These are phyloP conservation scores for Campoplex nolae DNA, from an alignment of 2,888 invertebrate genomes.

Conservation along the genomic window DNA sequence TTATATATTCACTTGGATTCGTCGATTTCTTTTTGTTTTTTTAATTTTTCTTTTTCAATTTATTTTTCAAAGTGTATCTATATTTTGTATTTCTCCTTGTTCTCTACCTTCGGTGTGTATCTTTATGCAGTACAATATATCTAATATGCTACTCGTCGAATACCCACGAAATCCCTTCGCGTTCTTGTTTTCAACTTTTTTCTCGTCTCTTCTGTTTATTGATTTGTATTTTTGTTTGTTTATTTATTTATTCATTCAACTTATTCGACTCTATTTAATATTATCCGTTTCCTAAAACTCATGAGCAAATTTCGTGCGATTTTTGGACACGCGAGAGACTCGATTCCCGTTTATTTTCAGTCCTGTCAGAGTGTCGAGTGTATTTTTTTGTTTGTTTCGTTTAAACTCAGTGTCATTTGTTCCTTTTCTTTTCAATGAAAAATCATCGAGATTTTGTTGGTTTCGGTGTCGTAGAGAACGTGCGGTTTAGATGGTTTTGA, in stretches of 20 bases:
- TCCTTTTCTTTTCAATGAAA: neutral
- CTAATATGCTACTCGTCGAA: slow-evolving; percentile 50
- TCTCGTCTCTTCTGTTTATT: slow-evolving; percentile 27
- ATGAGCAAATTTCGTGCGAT: slow-evolving; percentile 80
- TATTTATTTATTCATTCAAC: slow-evolving; percentile 37
- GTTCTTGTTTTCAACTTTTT: slow-evolving; percentile 30
- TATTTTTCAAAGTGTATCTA: slow-evolving; percentile 54
- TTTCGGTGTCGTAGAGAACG: neutral
- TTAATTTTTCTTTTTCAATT: slow-evolving; percentile 28
- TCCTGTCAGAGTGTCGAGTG: slow-evolving; percentile 26
- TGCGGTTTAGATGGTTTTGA: slow-evolving; percentile 21
- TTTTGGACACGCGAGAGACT: slow-evolving; percentile 71
- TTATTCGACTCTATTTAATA: slow-evolving; percentile 26
- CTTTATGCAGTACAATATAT: slow-evolving; percentile 53
- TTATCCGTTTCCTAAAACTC: slow-evolving; percentile 65
- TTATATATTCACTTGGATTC: slow-evolving; percentile 58
- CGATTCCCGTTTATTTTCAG: slow-evolving; percentile 49
- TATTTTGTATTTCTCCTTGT: slow-evolving; percentile 66
- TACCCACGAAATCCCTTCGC: slow-evolving; percentile 50
- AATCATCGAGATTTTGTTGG: slow-evolving; percentile 1
- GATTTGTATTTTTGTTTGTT: neutral
- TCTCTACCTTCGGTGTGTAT: slow-evolving; percentile 63
- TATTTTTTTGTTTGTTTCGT: slow-evolving; percentile 8
- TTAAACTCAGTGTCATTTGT: slow-evolving; percentile 24
- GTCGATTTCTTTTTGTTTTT: slow-evolving; percentile 49